Evolutionary conservation across 1,140 invertebrate species (phyloP), one percentile per base, ranked within the genome.

Genomic region (Nasonia giraulti): DNA sequence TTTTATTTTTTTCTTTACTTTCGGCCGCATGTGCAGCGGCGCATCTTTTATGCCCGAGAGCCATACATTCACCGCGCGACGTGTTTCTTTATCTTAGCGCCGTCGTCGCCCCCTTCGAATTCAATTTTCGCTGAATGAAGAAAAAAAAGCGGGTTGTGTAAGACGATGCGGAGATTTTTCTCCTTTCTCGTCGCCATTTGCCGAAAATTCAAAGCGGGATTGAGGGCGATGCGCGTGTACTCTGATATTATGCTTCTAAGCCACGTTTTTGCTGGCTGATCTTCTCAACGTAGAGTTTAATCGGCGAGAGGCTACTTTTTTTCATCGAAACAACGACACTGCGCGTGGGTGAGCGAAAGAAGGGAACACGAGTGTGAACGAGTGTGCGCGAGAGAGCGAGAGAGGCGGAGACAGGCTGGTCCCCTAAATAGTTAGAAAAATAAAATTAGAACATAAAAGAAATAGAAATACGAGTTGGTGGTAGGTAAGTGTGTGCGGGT

Each of bases 401-500:
- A 80, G 81, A 75, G 31, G 69, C 47, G 81, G 80, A 83, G 71
- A 75, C 66, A 80, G 74, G 68, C 68, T 80, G 55, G 40, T 79
- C 12, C 33, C 71, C 2, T 10, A 40, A 62, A 20, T 55, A 14
- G 50, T 20, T 55, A 55, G 50, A 55, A 55, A 14, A n/a, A 20
- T 62, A 6, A 7, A 55, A n/a, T 7, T 2, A 62, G 55, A 62
- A 7, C 14, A 62, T 6, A 62, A 62, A n/a, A 17, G 11, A 27
- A 31, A n/a, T 62, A 75, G 50, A 27, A 79, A 47, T 14, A 37
- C 23, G 31, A 74, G 23, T 69, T 78, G 66, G 86, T 75, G 84
- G 76, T 74, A 66, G 73, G 69, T 77, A 86, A 77, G 83, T 91
- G 88, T 92, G 88, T 87, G 87, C 87, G 90, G 90, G 90, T 91